Evolutionary conservation across 1,140 invertebrate genomes (phyloP).

Genomic region (Drosophila mauritiana): DNA sequence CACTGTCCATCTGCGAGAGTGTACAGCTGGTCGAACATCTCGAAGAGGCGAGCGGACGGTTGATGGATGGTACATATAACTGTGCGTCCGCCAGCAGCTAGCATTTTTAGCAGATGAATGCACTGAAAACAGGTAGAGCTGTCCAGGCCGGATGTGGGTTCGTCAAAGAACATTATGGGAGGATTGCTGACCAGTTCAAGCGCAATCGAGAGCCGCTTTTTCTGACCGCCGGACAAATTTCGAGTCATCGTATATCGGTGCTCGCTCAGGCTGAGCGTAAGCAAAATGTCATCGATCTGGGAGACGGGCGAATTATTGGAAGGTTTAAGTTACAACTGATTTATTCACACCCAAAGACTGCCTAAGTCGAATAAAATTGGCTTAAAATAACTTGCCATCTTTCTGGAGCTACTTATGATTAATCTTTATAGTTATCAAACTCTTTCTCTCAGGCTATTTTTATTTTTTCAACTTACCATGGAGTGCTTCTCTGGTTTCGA

Average conservation of each 20-base stretch:
- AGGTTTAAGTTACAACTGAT: slow-evolving; percentile 3
- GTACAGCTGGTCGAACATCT: slow-evolving; percentile 98
- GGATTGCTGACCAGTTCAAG: slow-evolving; percentile 98
- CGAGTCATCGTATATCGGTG: slow-evolving; percentile 94
- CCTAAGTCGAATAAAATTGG: neutral
- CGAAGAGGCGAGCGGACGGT: slow-evolving; percentile 97
- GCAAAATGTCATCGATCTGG: slow-evolving; percentile 95
- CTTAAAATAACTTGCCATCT: slow-evolving; percentile 1
- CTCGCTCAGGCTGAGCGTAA: slow-evolving; percentile 94
- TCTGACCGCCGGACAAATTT: slow-evolving; percentile 97
- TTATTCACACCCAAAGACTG: slow-evolving; percentile 17
- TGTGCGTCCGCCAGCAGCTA: slow-evolving; percentile 95
- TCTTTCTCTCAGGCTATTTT: neutral
- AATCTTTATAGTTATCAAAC: slow-evolving; percentile 18
- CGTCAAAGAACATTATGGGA: slow-evolving; percentile 98
- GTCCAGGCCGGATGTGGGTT: slow-evolving; percentile 97
- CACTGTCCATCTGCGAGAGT: slow-evolving; percentile 97
- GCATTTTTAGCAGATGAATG: slow-evolving; percentile 93
- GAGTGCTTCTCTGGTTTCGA: slow-evolving; percentile 90
- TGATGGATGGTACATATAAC: slow-evolving; percentile 99
- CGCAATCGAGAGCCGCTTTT: slow-evolving; percentile 98
- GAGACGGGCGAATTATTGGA: slow-evolving; percentile 3
- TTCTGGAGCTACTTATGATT: slow-evolving; percentile 15
- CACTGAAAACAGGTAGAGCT: slow-evolving; percentile 98
- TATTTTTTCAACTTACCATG: slow-evolving; percentile 88